A percentile compares a stretch with the other conserved stretches of the same genome.
phyloP scores from a whole-genome alignment of 2,797 vertebrate genomes.

The Myripristis murdjan region DNA sequence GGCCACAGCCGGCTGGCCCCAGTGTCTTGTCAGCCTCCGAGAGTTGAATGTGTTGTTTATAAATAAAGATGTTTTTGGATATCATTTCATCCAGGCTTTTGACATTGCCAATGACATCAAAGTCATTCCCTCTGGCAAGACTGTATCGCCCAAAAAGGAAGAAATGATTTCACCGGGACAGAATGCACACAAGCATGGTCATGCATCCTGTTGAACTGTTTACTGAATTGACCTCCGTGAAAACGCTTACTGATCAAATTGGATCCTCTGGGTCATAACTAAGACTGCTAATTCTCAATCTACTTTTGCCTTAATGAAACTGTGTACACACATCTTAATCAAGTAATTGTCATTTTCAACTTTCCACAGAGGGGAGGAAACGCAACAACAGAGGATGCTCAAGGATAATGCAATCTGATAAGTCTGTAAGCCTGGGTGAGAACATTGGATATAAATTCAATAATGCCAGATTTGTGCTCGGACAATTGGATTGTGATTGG shows the following conservation, averaged over 20 bases:
- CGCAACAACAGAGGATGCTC: conserved; percentile 25
- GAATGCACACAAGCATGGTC: conserved; percentile 37
- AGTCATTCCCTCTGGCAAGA: conserved; percentile 59
- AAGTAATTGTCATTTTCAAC: conserved; percentile 60
- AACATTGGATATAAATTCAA: conserved; percentile 78
- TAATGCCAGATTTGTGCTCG: conserved; percentile 65
- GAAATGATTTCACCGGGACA: conserved; percentile 41
- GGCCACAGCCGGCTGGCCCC: conserved; percentile 56
- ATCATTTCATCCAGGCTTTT: conserved; percentile 64
- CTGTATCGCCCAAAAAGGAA: conserved; percentile 13
- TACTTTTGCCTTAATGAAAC: conserved; percentile 49
- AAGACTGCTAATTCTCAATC: conserved; percentile 44
- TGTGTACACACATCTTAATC: conserved; percentile 54
- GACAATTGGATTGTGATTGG: conserved; percentile 82
- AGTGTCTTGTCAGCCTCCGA: conserved; percentile 61
- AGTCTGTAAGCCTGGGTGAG: conserved; percentile 55
- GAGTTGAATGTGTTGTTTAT: conserved; percentile 68
- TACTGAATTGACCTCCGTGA: conserved; percentile 48
- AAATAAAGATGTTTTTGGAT: conserved; percentile 70
- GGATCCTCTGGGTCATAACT: conserved; percentile 33
- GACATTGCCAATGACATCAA: conserved; percentile 72
- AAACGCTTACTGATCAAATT: conserved; percentile 36
- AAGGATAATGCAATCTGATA: conserved; percentile 67
- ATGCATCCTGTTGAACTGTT: conserved; percentile 61
- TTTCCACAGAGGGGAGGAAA: conserved; percentile 45